Evolutionary conservation across 2,113 vertebrate species (phyloP).

Genomic region (Phasianus colchicus): DNA sequence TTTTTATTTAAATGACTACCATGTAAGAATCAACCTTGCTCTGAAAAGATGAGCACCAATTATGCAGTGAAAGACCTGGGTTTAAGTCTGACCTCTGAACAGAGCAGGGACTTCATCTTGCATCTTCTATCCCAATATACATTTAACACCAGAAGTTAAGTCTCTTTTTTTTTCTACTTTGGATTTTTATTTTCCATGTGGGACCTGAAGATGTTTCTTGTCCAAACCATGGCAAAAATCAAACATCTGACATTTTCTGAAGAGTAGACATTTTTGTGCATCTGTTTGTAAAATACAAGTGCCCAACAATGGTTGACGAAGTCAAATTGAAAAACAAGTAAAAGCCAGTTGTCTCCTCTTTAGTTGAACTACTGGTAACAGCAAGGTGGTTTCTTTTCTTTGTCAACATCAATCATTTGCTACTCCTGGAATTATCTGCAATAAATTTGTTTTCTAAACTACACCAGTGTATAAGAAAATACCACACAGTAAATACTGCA

Average conservation of each 20-base stretch:
- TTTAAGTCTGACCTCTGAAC: neutral
- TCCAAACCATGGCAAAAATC: neutral
- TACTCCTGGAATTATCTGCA: neutral
- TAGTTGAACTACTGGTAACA: neutral
- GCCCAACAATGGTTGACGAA: neutral
- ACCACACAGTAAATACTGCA: accelerated
- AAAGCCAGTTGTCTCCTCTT: neutral
- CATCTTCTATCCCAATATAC: neutral
- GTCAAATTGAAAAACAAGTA: neutral
- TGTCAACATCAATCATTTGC: neutral
- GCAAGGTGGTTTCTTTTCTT: neutral
- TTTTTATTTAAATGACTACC: neutral
- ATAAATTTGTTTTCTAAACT: neutral
- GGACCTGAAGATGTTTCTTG: neutral
- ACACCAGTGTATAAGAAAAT: neutral
- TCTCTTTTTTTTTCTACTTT: neutral
- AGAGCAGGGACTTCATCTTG: neutral
- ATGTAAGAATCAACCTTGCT: neutral
- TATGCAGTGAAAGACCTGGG: neutral
- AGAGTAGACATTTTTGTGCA: neutral
- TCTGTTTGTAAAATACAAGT: neutral
- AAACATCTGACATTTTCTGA: neutral
- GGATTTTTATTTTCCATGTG: neutral
- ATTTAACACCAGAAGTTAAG: neutral
- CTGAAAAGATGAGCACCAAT: neutral